Evolutionary conservation across 1,140 invertebrate species (phyloP), one percentile per base, ranked within the genome.

Genomic region (Mamestra configurata): DNA sequence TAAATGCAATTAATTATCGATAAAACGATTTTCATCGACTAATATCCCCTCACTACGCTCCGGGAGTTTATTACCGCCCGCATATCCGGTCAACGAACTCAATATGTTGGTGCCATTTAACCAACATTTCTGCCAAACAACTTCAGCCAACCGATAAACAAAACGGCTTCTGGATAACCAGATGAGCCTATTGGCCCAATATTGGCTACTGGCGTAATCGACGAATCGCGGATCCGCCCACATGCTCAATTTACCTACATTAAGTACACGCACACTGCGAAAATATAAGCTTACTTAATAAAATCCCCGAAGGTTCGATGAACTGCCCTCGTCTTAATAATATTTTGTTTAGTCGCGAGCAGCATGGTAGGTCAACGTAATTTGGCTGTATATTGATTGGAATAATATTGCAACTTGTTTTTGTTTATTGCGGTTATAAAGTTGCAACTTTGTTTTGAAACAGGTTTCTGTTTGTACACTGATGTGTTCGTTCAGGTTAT

Each of bases 41-140:
- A 40, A 75, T 31, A 24, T 79, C 55, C 57, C 27, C 31, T 57
- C 72, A 79, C 85, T 55, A 53, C 78, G 76, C 84, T 49, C 76
- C 83, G 68, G 87, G 85, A 80, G 79, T 80, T 79, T 79, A 89
- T 87, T 84, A 86, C 81, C 81, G 73, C 84, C 87, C 83, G 86
- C 81, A 89, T 84, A 73, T 82, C 84, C 85, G 86, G 85, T 84
- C 88, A 86, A 81, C 71, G 86, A 85, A 82, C 85, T 61, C 72
- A 13, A n/a, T 49, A 11, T 51, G 49, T 35, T 57, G 22, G 40
- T n/a, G 22, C 22, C 66, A 66, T 37, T 53, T 37, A 37, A 24
- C 57, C 57, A 72, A 79, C 66, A 37, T 64, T 68, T 71, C 66
- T 37, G 37, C 66, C 57, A 79, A 71, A 71, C 61, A 78, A 70